Evolutionary conservation across 2,797 vertebrate species (phyloP).

Genomic region (Anas bernieri): DNA sequence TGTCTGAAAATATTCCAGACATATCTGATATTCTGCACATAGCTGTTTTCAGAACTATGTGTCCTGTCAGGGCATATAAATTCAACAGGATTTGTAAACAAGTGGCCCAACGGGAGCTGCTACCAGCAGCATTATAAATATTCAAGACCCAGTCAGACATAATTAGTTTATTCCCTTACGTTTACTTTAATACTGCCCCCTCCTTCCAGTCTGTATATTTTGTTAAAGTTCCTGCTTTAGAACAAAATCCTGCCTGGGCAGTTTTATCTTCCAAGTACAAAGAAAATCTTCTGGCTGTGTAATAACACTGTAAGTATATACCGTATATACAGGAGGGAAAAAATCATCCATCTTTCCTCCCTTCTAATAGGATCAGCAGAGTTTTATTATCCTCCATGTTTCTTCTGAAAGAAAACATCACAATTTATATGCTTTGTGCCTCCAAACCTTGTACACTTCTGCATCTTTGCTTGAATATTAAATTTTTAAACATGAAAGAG

Average conservation of each 20-base stretch:
- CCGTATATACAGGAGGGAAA: neutral
- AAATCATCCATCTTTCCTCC: slow-evolving; percentile 4
- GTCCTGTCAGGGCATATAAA: slow-evolving; percentile 58
- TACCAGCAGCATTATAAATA: slow-evolving; percentile 54
- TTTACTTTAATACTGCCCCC: neutral
- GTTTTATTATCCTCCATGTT: slow-evolving; percentile 34
- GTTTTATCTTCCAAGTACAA: slow-evolving; percentile 1
- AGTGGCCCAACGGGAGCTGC: slow-evolving; percentile 43
- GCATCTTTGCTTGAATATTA: slow-evolving; percentile 8
- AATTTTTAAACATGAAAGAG: neutral
- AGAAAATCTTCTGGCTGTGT: neutral
- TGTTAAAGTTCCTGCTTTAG: neutral
- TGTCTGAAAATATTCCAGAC: slow-evolving; percentile 11
- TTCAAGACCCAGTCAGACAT: slow-evolving; percentile 37
- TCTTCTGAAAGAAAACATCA: slow-evolving; percentile 37
- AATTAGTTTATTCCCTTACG: slow-evolving; percentile 45
- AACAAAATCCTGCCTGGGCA: neutral
- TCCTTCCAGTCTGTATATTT: slow-evolving; percentile 19
- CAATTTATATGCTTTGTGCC: neutral
- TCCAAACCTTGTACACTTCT: neutral
- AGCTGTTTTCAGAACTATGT: slow-evolving; percentile 27
- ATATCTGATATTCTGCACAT: slow-evolving; percentile 51
- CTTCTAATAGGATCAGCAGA: slow-evolving; percentile 9
- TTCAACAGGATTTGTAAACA: slow-evolving; percentile 60
- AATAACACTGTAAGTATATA: neutral